phyloP scores from a whole-genome alignment of 2,888 invertebrate genomes.

The Peribatodes rhomboidaria region DNA sequence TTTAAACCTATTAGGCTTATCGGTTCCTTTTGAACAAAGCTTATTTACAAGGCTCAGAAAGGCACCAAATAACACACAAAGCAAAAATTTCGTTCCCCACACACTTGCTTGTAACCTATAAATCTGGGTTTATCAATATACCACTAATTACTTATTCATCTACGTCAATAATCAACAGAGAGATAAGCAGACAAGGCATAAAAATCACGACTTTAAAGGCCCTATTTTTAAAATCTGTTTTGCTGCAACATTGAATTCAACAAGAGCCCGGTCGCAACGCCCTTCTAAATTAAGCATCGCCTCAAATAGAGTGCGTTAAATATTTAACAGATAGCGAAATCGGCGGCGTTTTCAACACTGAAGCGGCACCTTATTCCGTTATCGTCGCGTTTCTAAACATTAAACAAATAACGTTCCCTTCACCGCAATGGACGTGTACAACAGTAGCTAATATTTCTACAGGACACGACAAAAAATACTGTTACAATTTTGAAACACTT shows the following conservation, averaged over 20 bases:
- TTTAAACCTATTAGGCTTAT: no score
- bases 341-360: conserved; percentile 31
- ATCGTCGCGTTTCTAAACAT: conserved; percentile 43
- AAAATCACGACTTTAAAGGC: neutral
- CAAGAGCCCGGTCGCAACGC: neutral
- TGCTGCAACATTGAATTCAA: neutral
- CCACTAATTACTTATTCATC: neutral
- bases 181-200: no score
- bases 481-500: no score
- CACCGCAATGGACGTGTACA: neutral
- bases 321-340: conserved; percentile 33
- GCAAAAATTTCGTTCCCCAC: no score
- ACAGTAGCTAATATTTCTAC: conserved; percentile 15
- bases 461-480: no score
- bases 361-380: conserved; percentile 33
- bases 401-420: conserved; percentile 41
- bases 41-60: no score
- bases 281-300: conserved; percentile 9
- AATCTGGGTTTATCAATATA: no score
- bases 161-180: neutral
- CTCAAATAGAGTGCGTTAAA: conserved; percentile 26
- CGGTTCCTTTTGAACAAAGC: no score
- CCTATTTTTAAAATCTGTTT: neutral
- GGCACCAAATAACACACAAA: no score
- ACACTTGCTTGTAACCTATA: no score